Evolutionary conservation across 1,140 invertebrate species (phyloP).

Genomic region (Papilio dardanus): DNA sequence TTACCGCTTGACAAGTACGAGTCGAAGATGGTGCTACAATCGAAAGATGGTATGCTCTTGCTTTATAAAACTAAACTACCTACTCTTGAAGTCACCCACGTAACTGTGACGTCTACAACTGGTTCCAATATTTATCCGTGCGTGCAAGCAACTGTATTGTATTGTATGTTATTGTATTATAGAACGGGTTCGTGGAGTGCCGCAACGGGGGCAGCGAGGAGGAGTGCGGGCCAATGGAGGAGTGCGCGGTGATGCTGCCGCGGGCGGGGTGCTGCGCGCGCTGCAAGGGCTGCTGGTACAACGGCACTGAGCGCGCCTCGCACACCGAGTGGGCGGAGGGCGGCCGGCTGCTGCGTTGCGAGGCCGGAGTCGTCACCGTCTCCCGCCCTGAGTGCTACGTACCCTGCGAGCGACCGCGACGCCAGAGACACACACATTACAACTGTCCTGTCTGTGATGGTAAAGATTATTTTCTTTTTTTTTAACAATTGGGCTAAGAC

Average conservation of each 20-base stretch:
- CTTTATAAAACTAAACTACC: not conserved
- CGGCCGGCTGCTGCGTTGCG: slow-evolving; percentile 88
- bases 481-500: not conserved
- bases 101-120: not conserved
- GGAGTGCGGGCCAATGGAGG: slow-evolving; percentile 71
- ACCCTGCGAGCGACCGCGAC: slow-evolving; percentile 87
- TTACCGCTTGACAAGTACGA: too few relatives aligned
- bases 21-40: too few relatives aligned
- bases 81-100: not conserved
- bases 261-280: slow-evolving; percentile 72
- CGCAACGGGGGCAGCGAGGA: slow-evolving; percentile 63
- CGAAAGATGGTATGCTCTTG: not conserved
- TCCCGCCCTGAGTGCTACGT: slow-evolving; percentile 90
- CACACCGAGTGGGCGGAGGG: slow-evolving; percentile 91
- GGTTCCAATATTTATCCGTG: not conserved
- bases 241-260: slow-evolving; percentile 74
- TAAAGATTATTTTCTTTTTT: slow-evolving; percentile 45
- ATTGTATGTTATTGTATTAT: slow-evolving; percentile 40
- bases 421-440: slow-evolving; percentile 85
- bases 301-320: slow-evolving; percentile 87
- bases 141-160: not conserved
- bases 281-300: slow-evolving; percentile 88
- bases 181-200: slow-evolving; percentile 79
- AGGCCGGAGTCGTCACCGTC: slow-evolving; percentile 92
- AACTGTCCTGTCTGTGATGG: slow-evolving; percentile 93